Conservation (phyloP, 2,113 vertebrate genomes). For the Gnathochromis pfefferi region DNA sequence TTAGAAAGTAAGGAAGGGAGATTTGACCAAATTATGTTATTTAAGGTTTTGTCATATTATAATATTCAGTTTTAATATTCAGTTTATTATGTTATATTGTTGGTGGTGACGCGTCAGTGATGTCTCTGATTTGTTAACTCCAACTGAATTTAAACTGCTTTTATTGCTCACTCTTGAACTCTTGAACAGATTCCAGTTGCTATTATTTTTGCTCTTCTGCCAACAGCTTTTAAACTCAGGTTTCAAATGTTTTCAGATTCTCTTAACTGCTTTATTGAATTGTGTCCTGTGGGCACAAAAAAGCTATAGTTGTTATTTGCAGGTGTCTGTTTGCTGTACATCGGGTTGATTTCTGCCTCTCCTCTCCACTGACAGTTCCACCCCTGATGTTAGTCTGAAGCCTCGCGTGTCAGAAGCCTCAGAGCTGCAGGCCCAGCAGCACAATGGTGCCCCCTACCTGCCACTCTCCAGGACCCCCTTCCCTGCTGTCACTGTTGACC, state of each 20-base stretch:
- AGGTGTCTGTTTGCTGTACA: background rate
- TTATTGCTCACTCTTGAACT: background rate
- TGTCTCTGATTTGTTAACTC: background rate
- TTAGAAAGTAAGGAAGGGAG: rapidly evolving
- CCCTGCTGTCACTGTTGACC: slow-evolving; percentile 84
- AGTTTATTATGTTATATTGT: background rate
- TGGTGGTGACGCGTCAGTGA: background rate
- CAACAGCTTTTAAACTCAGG: background rate
- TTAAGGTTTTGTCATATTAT: background rate
- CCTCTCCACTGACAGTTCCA: slow-evolving; percentile 73
- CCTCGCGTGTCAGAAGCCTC: slow-evolving; percentile 81
- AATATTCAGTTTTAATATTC: background rate
- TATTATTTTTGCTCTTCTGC: background rate
- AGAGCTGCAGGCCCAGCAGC: slow-evolving; percentile 85
- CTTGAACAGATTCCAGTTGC: background rate
- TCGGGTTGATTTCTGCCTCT: background rate
- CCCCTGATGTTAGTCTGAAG: slow-evolving; percentile 92
- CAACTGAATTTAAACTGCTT: background rate
- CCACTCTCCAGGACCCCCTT: slow-evolving; percentile 81
- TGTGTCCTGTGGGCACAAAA: background rate
- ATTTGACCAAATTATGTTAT: background rate
- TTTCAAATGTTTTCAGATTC: background rate
- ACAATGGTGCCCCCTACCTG: slow-evolving; percentile 76
- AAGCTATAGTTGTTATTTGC: background rate
- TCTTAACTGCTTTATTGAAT: background rate